These are phyloP conservation scores for Otus sunia DNA, from an alignment of 2,113 vertebrate species.

Conservation along the genomic window DNA sequence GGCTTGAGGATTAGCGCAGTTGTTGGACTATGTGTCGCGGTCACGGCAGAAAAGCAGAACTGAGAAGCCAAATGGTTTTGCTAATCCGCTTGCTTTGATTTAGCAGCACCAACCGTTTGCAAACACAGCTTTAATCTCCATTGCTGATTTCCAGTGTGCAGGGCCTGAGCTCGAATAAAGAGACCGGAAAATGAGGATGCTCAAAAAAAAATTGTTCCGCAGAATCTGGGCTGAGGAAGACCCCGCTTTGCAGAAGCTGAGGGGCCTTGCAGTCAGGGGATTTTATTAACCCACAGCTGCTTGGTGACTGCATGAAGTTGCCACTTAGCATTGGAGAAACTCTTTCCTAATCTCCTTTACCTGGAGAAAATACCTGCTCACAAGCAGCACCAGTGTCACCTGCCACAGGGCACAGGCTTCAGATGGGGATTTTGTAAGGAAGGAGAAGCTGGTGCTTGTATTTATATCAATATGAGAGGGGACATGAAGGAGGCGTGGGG, in stretches of 20 bases:
- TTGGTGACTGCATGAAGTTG: rapidly evolving
- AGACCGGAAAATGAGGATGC: background rate
- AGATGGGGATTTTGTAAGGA: background rate
- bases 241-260: background rate
- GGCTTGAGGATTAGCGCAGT: background rate
- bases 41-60: background rate
- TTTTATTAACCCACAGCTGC: background rate
- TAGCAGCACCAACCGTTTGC: background rate
- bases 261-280: background rate
- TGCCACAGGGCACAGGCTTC: background rate
- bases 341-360: background rate
- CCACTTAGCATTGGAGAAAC: background rate
- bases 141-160: background rate
- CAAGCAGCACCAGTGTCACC: background rate
- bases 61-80: background rate
- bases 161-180: background rate
- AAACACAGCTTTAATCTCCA: slow-evolving; percentile 16
- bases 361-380: background rate
- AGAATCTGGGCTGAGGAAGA: background rate
- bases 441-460: background rate
- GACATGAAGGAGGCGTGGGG: background rate
- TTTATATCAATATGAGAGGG: background rate
- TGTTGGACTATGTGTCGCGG: background rate
- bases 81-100: slow-evolving; percentile 35
- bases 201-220: background rate